A percentile compares a stretch with the other conserved stretches of the same genome.
phyloP scores from a whole-genome alignment of 2,797 vertebrate species.

The Notolepis coatsorum region DNA sequence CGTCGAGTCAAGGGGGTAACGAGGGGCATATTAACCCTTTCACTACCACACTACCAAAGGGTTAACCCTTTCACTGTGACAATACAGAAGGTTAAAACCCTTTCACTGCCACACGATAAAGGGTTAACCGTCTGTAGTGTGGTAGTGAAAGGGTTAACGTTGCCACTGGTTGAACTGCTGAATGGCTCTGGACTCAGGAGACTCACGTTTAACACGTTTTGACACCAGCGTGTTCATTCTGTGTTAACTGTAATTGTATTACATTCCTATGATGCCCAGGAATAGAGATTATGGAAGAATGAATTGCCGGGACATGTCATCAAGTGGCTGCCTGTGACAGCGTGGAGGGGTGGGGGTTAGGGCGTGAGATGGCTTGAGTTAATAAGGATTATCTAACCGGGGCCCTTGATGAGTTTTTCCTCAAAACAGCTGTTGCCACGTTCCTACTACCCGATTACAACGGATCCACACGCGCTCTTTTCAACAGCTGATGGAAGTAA shows the following conservation, averaged over 20 bases:
- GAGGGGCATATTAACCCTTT: no score
- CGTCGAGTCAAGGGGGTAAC: conserved; percentile 25
- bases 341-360: background rate
- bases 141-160: no score
- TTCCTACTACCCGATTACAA: conserved; percentile 70
- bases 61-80: no score
- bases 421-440: conserved; percentile 79
- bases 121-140: no score
- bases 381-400: conserved; percentile 77
- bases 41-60: no score
- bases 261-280: background rate
- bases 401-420: conserved; percentile 81
- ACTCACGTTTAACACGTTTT: background rate
- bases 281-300: conserved; percentile 39
- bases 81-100: no score
- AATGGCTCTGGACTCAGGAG: background rate
- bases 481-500: conserved; percentile 39
- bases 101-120: no score
- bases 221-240: background rate
- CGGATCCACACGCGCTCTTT: conserved; percentile 55
- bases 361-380: conserved; percentile 64
- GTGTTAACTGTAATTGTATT: background rate
- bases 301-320: conserved; percentile 55
- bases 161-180: background rate
- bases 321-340: conserved; percentile 48